These are phyloP conservation scores for Herpetotheres cachinnans DNA, from an alignment of 2,113 vertebrate genomes.

Conservation along the genomic window DNA sequence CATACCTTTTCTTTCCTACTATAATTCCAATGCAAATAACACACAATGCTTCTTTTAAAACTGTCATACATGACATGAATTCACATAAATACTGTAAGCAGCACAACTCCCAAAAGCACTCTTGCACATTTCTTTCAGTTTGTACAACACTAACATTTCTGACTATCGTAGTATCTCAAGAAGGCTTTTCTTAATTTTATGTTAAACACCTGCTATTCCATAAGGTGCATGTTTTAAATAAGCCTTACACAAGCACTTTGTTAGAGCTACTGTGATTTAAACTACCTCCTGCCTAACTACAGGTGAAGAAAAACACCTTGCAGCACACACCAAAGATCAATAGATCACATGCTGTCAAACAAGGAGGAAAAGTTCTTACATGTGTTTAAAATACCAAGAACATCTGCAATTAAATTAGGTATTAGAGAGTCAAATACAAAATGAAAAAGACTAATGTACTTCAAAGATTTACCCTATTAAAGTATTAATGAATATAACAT, in stretches of 20 bases:
- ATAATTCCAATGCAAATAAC: background rate
- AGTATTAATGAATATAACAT: background rate
- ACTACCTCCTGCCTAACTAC: background rate
- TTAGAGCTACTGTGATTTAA: background rate
- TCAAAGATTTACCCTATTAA: background rate
- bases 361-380: background rate
- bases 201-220: background rate
- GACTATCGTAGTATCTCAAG: background rate
- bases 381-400: background rate
- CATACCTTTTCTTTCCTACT: background rate
- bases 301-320: background rate
- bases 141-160: background rate
- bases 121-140: background rate
- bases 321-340: background rate
- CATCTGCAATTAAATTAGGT: conserved; percentile 4
- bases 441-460: background rate
- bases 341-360: background rate
- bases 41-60: background rate
- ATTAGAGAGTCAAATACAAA: conserved; percentile 16
- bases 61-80: background rate
- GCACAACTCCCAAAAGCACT: background rate
- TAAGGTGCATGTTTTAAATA: background rate
- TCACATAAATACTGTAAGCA: background rate
- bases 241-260: background rate
- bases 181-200: background rate